Evolutionary conservation across 2,113 vertebrate genomes (phyloP).

Genomic region (Orthonyx spaldingii): DNA sequence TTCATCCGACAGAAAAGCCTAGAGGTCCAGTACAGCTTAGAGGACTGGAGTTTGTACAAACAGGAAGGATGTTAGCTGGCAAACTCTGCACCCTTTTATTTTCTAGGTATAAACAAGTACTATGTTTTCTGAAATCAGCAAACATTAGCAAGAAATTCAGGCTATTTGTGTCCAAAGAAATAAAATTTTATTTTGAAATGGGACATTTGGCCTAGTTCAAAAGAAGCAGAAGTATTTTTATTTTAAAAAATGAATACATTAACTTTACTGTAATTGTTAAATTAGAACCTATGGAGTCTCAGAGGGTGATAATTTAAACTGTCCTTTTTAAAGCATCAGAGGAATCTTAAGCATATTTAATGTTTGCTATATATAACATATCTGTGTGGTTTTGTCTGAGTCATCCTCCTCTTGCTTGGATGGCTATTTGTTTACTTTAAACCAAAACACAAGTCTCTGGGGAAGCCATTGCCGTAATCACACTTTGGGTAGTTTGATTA

Average conservation of each 20-base stretch:
- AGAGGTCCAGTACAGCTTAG: background rate
- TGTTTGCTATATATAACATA: background rate
- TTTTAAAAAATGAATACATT: background rate
- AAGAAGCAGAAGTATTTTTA: background rate
- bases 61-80: background rate
- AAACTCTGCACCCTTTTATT: background rate
- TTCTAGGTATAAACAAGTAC: background rate
- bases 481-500: background rate
- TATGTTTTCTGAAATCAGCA: background rate
- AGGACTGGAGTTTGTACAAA: background rate
- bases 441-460: background rate
- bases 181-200: background rate
- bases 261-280: background rate
- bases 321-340: background rate
- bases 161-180: background rate
- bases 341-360: background rate
- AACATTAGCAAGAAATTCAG: background rate
- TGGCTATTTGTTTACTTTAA: conserved; percentile 4
- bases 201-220: background rate
- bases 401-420: background rate
- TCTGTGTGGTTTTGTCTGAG: background rate
- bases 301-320: background rate
- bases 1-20: background rate
- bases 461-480: background rate
- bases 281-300: background rate